phyloP scores from a whole-genome alignment of 2,888 invertebrate genomes.

The Tetranychus piercei region DNA sequence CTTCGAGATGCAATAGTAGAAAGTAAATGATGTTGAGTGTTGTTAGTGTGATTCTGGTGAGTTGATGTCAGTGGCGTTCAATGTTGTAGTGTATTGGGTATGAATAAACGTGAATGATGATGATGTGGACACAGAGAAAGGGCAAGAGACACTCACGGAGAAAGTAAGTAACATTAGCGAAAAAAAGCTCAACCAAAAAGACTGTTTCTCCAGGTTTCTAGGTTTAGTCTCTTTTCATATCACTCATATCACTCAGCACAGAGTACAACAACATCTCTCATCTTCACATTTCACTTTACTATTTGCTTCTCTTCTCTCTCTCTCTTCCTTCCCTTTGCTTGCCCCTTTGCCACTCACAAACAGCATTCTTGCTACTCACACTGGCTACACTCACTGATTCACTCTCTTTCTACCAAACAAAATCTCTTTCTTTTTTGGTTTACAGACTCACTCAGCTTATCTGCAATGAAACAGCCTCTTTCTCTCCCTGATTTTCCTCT shows the following conservation, averaged over 20 bases:
- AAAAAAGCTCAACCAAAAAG: slow-evolving; percentile 5
- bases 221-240: neutral
- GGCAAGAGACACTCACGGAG: neutral
- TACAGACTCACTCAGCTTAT: neutral
- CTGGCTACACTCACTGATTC: neutral
- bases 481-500: neutral
- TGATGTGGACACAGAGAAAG: neutral
- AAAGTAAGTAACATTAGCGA: neutral
- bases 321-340: neutral
- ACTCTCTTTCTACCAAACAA: neutral
- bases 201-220: slow-evolving; percentile 8
- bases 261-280: neutral
- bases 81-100: neutral
- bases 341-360: neutral
- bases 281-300: neutral
- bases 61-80: neutral
- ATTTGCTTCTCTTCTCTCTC: slow-evolving; percentile 5
- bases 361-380: neutral
- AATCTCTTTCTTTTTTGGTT: slow-evolving; percentile 6
- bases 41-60: neutral
- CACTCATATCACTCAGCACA: neutral
- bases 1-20: too few species aligned
- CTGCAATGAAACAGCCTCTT: neutral
- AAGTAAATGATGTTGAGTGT: neutral
- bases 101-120: too few species aligned